Base-by-base conservation (phyloP, 1,140 invertebrate genomes). In the Penaeus japonicus region DNA sequence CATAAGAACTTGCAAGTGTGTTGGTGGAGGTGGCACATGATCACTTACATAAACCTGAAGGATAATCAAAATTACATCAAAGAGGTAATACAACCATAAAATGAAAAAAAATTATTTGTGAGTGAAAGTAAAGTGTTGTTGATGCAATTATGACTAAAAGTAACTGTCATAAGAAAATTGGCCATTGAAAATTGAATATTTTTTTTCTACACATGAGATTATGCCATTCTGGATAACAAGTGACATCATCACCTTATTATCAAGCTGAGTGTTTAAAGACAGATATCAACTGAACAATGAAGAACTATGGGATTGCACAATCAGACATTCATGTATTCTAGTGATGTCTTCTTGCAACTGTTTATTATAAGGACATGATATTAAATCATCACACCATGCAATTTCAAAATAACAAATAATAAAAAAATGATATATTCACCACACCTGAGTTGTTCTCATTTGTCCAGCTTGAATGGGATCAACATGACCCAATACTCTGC, bases 401-500 rank as follows among this genome's bases (percentile, higher is more conserved):
- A 27, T 59, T 0, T 55, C n/a, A 57, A 18, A 30, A 62, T 30
- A 83, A 30, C 0, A 62, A 32, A 30, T 39, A 20, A n/a, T 65
- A n/a, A n/a, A 27, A 27, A 35, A 82, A 81, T 2, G 27, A 20
- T 80, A 82, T 53, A 82, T n/a, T n/a, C 10, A 77, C 18, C 27
- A 35, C 77, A 90, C 90, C 90, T 91, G 96, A n/a, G 96, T 96
- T 59, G 95, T 93, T 24, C 97, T 93, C 92, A 97, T 96, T 77
- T 95, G 94, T 15, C 97, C 96, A n/a, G 96, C 96, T 92, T 96
- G 96, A 20, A 96, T 93, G 7, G 97, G 97, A 93, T 98, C 97
- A 3, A 98, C 98, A 93, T 97, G 97, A 1, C 98, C 98, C 89
- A 99, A 92, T 0, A 99, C 97, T 90, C 98, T 94, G 84, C 95